A percentile compares a stretch with the other conserved stretches of the same genome.
Conservation (phyloP, 2,888 invertebrate genomes). For the Folsomia candida region DNA sequence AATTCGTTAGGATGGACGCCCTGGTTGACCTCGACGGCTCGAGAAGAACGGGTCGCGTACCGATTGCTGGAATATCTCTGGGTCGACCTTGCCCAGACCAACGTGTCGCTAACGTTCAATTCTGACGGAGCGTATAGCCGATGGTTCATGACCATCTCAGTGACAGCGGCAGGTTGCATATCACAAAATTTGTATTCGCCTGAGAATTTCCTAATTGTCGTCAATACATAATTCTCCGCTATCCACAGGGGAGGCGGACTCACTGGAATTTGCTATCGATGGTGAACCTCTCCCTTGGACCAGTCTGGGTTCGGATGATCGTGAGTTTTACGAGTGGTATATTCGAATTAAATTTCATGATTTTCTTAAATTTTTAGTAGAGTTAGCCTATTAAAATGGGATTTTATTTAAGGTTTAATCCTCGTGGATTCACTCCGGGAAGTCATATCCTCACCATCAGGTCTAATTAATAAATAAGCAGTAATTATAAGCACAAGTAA, state of each 20-base stretch:
- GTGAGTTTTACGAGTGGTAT: constrained; percentile 43
- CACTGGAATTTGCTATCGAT: constrained; percentile 42
- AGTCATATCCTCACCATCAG: constrained; percentile 36
- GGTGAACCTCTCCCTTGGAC: constrained; percentile 44
- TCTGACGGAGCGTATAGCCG: constrained; percentile 41
- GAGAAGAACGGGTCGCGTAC: constrained; percentile 41
- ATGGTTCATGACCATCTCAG: constrained; percentile 41
- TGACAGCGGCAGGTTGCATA: constrained; percentile 46
- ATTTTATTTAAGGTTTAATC: neutral
- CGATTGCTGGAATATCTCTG: constrained; percentile 43
- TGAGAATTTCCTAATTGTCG: neutral
- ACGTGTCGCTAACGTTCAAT: constrained; percentile 27
- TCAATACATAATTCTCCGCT: too few relatives aligned
- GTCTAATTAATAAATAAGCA: too few relatives aligned
- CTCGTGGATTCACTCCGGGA: constrained; percentile 36
- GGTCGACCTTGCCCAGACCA: constrained; percentile 24
- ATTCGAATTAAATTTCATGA: neutral
- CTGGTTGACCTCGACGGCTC: constrained; percentile 32
- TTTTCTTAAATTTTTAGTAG: neutral
- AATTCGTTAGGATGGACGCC: constrained; percentile 34
- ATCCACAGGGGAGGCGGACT: constrained; percentile 33
- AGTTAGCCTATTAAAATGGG: neutral
- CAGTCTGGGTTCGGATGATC: constrained; percentile 39
- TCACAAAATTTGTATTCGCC: neutral
- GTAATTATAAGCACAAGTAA: neutral